These are phyloP conservation scores for Phylloscopus collybita DNA, from an alignment of 2,797 vertebrate species.

Conservation along the genomic window DNA sequence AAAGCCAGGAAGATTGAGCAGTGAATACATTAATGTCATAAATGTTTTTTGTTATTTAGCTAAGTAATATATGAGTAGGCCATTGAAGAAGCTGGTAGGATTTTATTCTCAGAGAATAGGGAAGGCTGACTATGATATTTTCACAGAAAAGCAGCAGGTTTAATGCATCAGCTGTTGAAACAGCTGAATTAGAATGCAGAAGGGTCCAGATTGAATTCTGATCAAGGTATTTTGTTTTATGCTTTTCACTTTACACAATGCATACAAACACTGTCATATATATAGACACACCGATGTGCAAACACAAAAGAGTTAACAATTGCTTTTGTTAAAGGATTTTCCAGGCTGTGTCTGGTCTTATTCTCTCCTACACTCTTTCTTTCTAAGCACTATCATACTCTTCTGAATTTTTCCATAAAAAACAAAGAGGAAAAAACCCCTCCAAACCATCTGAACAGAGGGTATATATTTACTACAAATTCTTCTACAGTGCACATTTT, in stretches of 20 bases:
- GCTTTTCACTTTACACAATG: not conserved
- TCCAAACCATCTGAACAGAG: not conserved
- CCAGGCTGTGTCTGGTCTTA: not conserved
- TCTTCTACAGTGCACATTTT: slow-evolving; percentile 1
- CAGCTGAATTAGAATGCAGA: not conserved
- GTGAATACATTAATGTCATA: slow-evolving; percentile 20
- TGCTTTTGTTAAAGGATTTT: not conserved
- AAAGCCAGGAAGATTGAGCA: slow-evolving; percentile 33
- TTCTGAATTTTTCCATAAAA: slow-evolving; percentile 3
- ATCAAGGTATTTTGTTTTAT: not conserved
- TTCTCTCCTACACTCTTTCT: not conserved
- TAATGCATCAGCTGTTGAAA: not conserved
- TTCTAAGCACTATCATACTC: not conserved
- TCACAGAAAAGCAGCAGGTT: not conserved
- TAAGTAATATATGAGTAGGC: not conserved
- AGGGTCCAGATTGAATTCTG: not conserved
- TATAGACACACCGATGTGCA: not conserved
- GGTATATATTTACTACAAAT: not conserved
- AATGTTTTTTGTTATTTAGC: not conserved
- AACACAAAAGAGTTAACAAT: not conserved
- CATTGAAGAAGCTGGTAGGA: not conserved
- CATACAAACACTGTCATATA: not conserved
- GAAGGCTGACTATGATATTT: not conserved
- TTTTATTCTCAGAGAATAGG: not conserved
- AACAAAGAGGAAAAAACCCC: accelerated